Percentiles rank a stretch among this genome's conserved stretches.
Conservation (phyloP, 53 echinoderm and acorn worm species). For the Astropecten irregularis region DNA sequence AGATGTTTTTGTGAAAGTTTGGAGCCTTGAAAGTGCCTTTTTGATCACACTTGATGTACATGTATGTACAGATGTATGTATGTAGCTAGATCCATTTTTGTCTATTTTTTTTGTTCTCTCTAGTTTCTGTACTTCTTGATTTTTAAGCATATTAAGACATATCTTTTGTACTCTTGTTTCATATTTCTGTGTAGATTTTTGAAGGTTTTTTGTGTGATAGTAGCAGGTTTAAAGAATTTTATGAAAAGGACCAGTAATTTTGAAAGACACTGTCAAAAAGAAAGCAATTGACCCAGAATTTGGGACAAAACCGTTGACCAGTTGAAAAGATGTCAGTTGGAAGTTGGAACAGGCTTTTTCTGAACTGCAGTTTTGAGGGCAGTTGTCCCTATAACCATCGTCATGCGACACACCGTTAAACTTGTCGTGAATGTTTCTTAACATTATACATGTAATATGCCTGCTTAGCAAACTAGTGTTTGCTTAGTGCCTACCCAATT, state of each 20-base stretch:
- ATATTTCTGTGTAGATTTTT: background rate
- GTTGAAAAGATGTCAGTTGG: too few relatives aligned
- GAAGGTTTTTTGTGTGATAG: background rate
- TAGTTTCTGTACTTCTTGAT: background rate
- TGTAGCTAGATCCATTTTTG: slow-evolving; percentile 29
- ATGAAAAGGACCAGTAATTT: background rate
- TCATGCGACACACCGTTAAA: too few relatives aligned
- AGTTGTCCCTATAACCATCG: too few relatives aligned
- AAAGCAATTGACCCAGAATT: background rate
- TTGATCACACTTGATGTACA: background rate
- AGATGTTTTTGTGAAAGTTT: background rate
- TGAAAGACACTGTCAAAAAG: background rate
- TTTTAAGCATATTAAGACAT: slow-evolving; percentile 2
- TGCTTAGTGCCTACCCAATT: too few relatives aligned
- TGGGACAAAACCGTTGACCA: too few relatives aligned
- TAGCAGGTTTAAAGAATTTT: background rate
- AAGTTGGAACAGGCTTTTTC: too few relatives aligned
- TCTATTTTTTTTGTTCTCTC: background rate
- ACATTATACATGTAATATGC: too few relatives aligned
- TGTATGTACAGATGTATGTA: slow-evolving; percentile 17
- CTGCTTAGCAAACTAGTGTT: too few relatives aligned
- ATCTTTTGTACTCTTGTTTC: background rate
- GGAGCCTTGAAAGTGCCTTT: slow-evolving; percentile 44
- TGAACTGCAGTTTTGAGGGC: too few relatives aligned
- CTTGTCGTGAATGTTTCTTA: too few relatives aligned